Evolutionary conservation across 2,797 vertebrate genomes (phyloP).

Genomic region (Scolopax bukidnonensis): DNA sequence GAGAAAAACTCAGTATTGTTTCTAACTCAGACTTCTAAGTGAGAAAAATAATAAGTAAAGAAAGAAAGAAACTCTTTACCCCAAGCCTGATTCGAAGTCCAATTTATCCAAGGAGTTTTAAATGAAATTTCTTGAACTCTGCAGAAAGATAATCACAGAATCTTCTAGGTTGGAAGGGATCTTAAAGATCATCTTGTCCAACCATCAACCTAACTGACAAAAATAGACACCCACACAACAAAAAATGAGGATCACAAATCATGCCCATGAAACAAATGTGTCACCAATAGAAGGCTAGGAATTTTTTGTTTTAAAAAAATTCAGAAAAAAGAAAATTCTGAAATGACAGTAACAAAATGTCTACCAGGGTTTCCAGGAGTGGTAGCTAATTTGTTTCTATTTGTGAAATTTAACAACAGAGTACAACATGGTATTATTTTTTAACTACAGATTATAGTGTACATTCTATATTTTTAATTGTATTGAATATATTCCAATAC

Average conservation of each 20-base stretch:
- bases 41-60: neutral
- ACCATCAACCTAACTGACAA: too few species aligned
- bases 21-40: neutral
- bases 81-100: neutral
- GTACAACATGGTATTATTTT: neutral
- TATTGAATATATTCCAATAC: neutral
- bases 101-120: neutral
- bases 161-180: too few species aligned
- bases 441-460: neutral
- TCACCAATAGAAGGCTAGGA: neutral
- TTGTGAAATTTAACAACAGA: neutral
- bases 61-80: neutral
- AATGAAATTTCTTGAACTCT: neutral
- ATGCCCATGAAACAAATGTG: neutral
- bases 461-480: neutral
- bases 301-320: too few species aligned
- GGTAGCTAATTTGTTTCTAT: neutral
- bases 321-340: neutral
- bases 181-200: too few species aligned
- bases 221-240: too few species aligned
- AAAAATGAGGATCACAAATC: too few species aligned
- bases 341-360: neutral
- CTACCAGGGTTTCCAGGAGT: neutral
- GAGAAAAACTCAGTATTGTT: neutral
- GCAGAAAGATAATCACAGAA: neutral